Evolutionary conservation across 2,797 vertebrate genomes (phyloP).

Genomic region (Gallinago solitaria): DNA sequence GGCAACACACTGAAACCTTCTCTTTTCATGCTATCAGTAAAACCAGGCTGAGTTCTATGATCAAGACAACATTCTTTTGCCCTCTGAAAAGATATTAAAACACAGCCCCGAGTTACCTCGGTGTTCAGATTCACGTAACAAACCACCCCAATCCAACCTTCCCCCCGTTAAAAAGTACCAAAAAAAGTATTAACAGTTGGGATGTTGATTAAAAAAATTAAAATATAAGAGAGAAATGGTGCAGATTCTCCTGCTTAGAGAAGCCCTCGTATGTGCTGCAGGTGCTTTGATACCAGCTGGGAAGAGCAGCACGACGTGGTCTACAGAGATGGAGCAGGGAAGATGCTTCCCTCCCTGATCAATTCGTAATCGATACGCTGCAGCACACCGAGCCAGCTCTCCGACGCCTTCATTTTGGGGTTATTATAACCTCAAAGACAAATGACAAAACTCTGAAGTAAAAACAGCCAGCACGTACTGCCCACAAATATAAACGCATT

Average conservation of each 20-base stretch:
- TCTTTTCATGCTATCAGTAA: background rate
- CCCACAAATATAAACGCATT: background rate
- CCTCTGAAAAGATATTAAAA: background rate
- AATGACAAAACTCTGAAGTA: background rate
- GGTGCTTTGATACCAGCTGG: fast-evolving
- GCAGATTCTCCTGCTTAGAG: background rate
- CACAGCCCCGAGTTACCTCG: background rate
- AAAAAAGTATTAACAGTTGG: background rate
- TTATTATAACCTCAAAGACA: background rate
- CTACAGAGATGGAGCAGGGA: fast-evolving
- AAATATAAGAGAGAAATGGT: background rate
- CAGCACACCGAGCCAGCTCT: background rate
- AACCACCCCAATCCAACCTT: background rate
- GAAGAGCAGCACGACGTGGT: fast-evolving
- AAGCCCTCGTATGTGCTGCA: fast-evolving
- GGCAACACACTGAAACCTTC: background rate
- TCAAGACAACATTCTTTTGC: background rate
- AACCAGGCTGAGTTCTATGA: background rate
- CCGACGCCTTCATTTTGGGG: background rate
- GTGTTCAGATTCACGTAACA: background rate
- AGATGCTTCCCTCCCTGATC: background rate
- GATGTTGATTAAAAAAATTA: background rate
- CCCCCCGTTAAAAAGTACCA: background rate
- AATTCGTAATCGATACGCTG: background rate
- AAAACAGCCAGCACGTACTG: background rate